phyloP scores from a whole-genome alignment of 1,140 invertebrate species.

The Zaprionus taronus region DNA sequence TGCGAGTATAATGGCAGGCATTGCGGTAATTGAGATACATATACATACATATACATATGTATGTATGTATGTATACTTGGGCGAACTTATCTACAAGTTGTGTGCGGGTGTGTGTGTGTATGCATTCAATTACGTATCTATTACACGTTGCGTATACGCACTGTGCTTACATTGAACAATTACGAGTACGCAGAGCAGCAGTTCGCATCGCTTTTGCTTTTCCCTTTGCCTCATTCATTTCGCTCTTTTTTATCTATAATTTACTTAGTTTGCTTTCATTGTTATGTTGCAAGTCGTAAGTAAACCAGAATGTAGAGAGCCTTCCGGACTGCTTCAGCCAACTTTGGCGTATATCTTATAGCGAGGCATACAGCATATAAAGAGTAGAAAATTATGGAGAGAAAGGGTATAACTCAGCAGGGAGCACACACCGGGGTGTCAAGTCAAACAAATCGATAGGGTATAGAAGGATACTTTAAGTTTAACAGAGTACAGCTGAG shows the following conservation, averaged over 20 bases:
- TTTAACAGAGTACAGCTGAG: too few relatives aligned
- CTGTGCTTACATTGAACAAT: constrained; percentile 31
- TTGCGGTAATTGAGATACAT: constrained; percentile 41
- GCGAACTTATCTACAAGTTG: neutral
- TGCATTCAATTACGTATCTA: constrained; percentile 14
- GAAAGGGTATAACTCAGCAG: neutral
- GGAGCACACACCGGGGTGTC: neutral
- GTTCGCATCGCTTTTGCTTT: constrained; percentile 4
- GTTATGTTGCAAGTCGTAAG: neutral
- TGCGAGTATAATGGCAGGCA: constrained; percentile 36
- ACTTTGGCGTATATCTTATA: neutral
- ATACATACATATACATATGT: neutral
- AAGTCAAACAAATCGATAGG: neutral
- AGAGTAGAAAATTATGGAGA: neutral
- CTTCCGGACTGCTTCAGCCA: neutral
- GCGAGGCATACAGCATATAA: neutral
- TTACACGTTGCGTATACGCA: constrained; percentile 57
- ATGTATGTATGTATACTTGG: neutral
- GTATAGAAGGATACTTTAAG: neutral
- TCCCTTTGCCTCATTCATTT: neutral
- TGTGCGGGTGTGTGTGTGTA: neutral
- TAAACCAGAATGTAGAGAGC: neutral
- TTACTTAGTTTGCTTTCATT: neutral
- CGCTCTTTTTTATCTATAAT: neutral
- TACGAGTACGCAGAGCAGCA: neutral